Percentiles rank a stretch among this genome's conserved stretches.
Evolutionary conservation across 64 coral and sea anemone species (phyloP).

Genomic region (Dendronephthya gigantea): DNA sequence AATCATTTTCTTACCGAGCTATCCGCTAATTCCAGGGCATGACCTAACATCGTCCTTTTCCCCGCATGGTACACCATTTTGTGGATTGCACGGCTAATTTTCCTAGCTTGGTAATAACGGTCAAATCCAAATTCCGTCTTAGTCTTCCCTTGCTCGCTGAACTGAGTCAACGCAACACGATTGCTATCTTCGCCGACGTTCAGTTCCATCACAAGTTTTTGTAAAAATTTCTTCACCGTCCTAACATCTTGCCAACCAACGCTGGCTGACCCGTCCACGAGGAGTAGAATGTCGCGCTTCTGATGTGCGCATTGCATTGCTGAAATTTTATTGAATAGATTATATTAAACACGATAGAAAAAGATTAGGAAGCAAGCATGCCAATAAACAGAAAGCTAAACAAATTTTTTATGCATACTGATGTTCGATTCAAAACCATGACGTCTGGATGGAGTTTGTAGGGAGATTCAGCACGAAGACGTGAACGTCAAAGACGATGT

Average conservation of each 20-base stretch:
- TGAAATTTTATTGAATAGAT: not conserved
- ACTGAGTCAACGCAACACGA: not conserved
- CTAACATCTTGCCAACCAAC: not conserved
- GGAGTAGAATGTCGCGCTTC: not conserved
- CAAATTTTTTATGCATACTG: no score
- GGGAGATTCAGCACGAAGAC: no score
- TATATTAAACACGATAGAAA: not conserved
- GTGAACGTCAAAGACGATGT: no score
- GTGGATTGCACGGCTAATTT: not conserved
- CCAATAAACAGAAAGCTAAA: no score
- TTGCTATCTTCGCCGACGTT: not conserved
- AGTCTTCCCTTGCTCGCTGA: not conserved
- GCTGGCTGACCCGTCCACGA: constrained; percentile 3
- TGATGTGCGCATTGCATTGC: not conserved
- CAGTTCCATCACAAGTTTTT: not conserved
- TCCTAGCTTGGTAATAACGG: not conserved
- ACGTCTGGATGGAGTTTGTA: no score
- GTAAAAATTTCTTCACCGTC: not conserved
- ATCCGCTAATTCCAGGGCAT: not conserved
- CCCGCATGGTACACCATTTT: constrained; percentile 1
- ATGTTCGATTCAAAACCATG: no score
- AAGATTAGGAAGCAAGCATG: no score
- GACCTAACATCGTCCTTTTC: not conserved
- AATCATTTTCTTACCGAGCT: not conserved
- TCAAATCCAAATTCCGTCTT: not conserved